A percentile compares a stretch with the other conserved stretches of the same genome.
These are phyloP conservation scores for Gymnorhina tibicen DNA, from an alignment of 2,113 vertebrate species.

Conservation along the genomic window DNA sequence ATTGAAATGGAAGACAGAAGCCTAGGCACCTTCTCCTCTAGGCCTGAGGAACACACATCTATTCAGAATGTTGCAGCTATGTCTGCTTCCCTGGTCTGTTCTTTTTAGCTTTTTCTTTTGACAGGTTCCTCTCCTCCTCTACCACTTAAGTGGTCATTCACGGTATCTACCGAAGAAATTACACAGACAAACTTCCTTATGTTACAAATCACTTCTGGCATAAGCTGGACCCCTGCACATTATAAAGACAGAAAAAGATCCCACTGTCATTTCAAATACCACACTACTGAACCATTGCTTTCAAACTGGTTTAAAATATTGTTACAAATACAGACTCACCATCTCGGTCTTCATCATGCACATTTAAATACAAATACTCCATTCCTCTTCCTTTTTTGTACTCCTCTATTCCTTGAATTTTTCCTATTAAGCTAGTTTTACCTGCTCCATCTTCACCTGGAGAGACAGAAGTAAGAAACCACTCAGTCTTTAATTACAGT, in stretches of 20 bases:
- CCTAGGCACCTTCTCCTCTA: background rate
- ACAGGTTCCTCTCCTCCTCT: background rate
- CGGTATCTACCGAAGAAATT: background rate
- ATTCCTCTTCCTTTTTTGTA: constrained; percentile 97
- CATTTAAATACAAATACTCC: constrained; percentile 95
- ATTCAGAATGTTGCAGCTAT: background rate
- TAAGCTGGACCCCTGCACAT: background rate
- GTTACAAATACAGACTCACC: constrained; percentile 75
- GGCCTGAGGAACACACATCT: background rate
- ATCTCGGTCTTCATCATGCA: constrained; percentile 96
- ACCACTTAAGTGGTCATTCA: background rate
- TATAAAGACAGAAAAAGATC: background rate
- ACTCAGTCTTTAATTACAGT: constrained; percentile 7
- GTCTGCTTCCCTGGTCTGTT: background rate
- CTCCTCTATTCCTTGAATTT: constrained; percentile 92
- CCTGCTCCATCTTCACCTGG: constrained; percentile 96
- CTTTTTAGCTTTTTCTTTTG: background rate
- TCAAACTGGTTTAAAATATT: background rate
- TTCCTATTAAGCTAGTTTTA: constrained; percentile 96
- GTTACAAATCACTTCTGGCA: background rate
- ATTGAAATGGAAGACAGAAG: background rate
- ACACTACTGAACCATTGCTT: background rate
- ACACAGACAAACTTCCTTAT: background rate
- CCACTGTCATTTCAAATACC: background rate
- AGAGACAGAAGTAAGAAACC: constrained; percentile 30